These are phyloP conservation scores for Cryptotis parvus DNA, from an alignment of 2,113 vertebrate genomes.

Conservation along the genomic window DNA sequence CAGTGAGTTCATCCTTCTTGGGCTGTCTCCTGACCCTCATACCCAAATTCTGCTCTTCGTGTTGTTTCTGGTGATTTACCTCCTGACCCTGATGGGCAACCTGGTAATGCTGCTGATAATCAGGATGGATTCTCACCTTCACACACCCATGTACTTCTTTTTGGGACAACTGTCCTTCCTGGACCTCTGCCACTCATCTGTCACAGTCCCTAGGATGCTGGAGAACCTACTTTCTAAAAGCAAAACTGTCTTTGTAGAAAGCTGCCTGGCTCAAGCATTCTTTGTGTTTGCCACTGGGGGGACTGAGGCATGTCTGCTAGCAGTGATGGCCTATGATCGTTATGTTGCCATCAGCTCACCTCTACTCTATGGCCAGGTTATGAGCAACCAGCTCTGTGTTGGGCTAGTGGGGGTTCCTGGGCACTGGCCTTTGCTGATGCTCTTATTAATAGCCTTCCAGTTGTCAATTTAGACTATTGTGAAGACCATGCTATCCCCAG, in stretches of 20 bases:
- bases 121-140: neutral
- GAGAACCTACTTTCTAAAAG: constrained; percentile 50
- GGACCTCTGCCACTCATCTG: constrained; percentile 60
- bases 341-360: constrained; percentile 71
- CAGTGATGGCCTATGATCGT: constrained; percentile 71
- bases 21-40: neutral
- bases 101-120: constrained; percentile 10
- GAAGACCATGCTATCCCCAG: constrained; percentile 37
- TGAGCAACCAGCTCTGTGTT: constrained; percentile 59
- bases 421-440: constrained; percentile 50
- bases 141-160: constrained; percentile 43
- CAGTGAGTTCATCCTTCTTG: constrained; percentile 32
- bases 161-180: constrained; percentile 22
- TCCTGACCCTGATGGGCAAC: neutral
- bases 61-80: constrained; percentile 32
- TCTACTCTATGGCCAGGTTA: constrained; percentile 68
- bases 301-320: constrained; percentile 57
- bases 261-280: constrained; percentile 66
- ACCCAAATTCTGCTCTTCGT: constrained; percentile 11
- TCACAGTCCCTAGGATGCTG: constrained; percentile 66
- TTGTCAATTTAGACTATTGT: constrained; percentile 52
- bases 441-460: constrained; percentile 48
- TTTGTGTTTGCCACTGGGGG: constrained; percentile 65
- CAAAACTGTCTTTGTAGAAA: constrained; percentile 63
- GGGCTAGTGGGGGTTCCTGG: constrained; percentile 51